Evolutionary conservation across 2,888 invertebrate genomes (phyloP).

Genomic region (Urechis unicinctus): DNA sequence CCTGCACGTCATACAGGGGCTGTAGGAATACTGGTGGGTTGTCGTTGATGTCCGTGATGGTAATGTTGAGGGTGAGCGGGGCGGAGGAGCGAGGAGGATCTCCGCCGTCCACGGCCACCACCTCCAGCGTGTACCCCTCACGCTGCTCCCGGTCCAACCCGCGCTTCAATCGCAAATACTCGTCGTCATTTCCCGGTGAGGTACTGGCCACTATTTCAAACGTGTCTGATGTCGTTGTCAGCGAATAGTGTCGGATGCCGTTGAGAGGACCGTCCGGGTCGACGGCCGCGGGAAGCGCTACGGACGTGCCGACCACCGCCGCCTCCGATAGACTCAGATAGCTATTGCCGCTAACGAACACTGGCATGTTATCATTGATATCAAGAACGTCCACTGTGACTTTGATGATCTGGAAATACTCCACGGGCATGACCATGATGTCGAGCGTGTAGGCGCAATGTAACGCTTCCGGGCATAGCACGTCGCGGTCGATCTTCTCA

Average conservation of each 20-base stretch:
- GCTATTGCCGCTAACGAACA: background rate
- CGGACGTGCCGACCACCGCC: background rate
- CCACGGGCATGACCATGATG: background rate
- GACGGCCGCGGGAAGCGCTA: background rate
- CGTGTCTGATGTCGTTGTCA: background rate
- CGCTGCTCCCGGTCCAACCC: constrained; percentile 1
- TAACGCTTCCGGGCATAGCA: background rate
- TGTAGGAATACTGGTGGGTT: constrained; percentile 6
- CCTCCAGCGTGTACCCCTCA: background rate
- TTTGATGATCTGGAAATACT: constrained; percentile 1
- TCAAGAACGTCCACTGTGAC: background rate
- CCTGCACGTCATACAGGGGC: constrained; percentile 63
- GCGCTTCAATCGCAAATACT: background rate
- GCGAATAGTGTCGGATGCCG: background rate
- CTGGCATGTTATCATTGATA: constrained; percentile 3
- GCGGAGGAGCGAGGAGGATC: background rate
- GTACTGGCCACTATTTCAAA: background rate
- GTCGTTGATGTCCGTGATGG: constrained; percentile 1
- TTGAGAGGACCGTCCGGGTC: constrained; percentile 5
- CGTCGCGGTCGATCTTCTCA: background rate
- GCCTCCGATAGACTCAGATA: background rate
- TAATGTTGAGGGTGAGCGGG: background rate
- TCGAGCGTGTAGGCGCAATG: background rate
- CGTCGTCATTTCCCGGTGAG: background rate
- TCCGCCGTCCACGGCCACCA: constrained; percentile 5